Base-by-base conservation (phyloP, 2,113 vertebrate species). In the Copsychus sechellarum region DNA sequence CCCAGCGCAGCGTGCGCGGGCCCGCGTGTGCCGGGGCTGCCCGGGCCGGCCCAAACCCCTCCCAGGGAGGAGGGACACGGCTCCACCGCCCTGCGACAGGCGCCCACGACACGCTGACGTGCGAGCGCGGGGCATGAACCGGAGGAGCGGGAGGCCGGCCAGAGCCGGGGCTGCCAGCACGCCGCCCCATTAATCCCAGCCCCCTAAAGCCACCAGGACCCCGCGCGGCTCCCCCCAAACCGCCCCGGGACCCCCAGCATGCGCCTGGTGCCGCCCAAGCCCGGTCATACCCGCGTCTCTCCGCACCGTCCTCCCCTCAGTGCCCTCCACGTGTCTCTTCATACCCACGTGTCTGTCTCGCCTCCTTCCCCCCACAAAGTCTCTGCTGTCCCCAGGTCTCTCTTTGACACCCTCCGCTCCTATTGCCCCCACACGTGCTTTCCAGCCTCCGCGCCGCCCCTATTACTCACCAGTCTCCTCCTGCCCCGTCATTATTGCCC, bases 1-100 rank as follows among this genome's bases (percentile, higher is more conserved):
- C 4, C 2, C 34, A 2, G 5, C 1, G 8, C 10, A 2, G 78
- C 6, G n/a, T 1, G 31, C 9, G 43, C 45, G 3, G 47, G 47
- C 47, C 64, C 78, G 11, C 70, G 81, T 34, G 77, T 2, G 5
- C 5, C 15, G 6, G 31, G 15, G 36, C 1, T 6, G 3, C 19
- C 26, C 3, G 8, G 54, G 33, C 23, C 48, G 2, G 48, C 80
- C 42, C 6, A 54, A 56, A 60, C 16, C 58, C 60, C 79, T 10
- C 83, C 91, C 83, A 1, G 48, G 4, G 57, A 45, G 91, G 47
- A 36, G 78, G 80, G 78, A 60, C 62, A 1, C 20, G 42, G 56
- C 42, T 19, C 40, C 14, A 1, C 14, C 21, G 58, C 33, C 23
- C 70, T 5, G 22, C 69, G 1, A 31, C 18, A 12, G 45, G 21